Conservation (phyloP, 2,113 vertebrate species). For the Laticauda colubrina region DNA sequence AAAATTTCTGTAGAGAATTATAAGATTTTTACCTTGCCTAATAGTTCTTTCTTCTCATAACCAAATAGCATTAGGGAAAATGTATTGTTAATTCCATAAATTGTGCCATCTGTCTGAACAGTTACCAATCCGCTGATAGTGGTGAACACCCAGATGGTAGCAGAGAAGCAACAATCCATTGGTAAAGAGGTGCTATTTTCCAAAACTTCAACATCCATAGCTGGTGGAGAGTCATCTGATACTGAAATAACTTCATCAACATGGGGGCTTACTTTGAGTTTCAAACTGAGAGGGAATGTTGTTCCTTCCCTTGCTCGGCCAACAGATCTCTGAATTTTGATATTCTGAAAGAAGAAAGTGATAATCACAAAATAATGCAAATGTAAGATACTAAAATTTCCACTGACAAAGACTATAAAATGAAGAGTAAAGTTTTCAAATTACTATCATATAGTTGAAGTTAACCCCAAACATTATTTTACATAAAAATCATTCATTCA, state of each 20-base stretch:
- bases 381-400: neutral
- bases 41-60: constrained; percentile 78
- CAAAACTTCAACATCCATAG: neutral
- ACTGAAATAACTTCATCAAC: neutral
- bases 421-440: neutral
- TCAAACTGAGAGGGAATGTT: constrained; percentile 81
- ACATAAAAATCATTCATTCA: neutral
- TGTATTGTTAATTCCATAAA: constrained; percentile 79
- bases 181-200: neutral
- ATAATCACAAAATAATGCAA: neutral
- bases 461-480: neutral
- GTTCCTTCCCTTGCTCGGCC: constrained; percentile 74
- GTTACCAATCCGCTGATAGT: constrained; percentile 83
- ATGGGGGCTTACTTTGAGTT: constrained; percentile 65
- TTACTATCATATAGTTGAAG: neutral
- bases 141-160: constrained; percentile 79
- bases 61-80: constrained; percentile 83
- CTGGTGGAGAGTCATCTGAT: neutral
- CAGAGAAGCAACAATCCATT: constrained; percentile 67
- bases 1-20: neutral
- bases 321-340: constrained; percentile 78
- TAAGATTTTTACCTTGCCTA: constrained; percentile 81
- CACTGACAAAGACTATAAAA: neutral
- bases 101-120: constrained; percentile 78
- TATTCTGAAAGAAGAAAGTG: constrained; percentile 66